phyloP scores from a whole-genome alignment of 2,797 vertebrate species.

The Petrocephalus schoutedeni region DNA sequence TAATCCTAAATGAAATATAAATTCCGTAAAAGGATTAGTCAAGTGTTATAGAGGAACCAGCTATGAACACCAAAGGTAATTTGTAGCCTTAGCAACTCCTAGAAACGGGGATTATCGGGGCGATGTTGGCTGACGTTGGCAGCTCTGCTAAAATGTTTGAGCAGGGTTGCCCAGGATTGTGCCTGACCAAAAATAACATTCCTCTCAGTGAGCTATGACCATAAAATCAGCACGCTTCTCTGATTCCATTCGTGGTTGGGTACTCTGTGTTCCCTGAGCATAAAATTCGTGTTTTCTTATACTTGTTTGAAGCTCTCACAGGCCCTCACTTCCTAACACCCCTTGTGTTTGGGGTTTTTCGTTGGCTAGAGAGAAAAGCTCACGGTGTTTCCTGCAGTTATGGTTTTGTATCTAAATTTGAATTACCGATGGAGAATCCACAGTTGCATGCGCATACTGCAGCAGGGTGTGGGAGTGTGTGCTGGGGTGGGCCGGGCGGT shows the following conservation, averaged over 20 bases:
- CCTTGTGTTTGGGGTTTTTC: not conserved
- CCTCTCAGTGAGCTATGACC: not conserved
- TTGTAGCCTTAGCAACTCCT: conserved; percentile 97
- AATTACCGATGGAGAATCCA: not conserved
- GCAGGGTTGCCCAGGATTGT: conserved; percentile 42
- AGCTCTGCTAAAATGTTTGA: conserved; percentile 49
- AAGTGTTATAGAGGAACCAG: conserved; percentile 84
- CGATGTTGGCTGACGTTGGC: conserved; percentile 72
- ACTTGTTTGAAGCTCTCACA: not conserved
- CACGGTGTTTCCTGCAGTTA: not conserved
- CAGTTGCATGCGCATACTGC: not conserved
- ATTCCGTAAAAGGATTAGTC: conserved; percentile 75
- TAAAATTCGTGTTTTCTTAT: not conserved
- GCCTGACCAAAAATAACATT: not conserved
- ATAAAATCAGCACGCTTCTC: not conserved
- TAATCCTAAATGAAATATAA: conserved; percentile 78
- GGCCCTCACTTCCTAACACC: not conserved
- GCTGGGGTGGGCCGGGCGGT: not conserved
- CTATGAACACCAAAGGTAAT: conserved; percentile 88
- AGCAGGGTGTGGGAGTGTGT: not conserved
- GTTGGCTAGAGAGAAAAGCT: not conserved
- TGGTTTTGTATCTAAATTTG: not conserved
- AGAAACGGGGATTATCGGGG: conserved; percentile 87
- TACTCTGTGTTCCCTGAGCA: not conserved
- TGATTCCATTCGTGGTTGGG: not conserved